Evolutionary conservation across 2,888 invertebrate genomes (phyloP).

Genomic region (Tribolium freemani): DNA sequence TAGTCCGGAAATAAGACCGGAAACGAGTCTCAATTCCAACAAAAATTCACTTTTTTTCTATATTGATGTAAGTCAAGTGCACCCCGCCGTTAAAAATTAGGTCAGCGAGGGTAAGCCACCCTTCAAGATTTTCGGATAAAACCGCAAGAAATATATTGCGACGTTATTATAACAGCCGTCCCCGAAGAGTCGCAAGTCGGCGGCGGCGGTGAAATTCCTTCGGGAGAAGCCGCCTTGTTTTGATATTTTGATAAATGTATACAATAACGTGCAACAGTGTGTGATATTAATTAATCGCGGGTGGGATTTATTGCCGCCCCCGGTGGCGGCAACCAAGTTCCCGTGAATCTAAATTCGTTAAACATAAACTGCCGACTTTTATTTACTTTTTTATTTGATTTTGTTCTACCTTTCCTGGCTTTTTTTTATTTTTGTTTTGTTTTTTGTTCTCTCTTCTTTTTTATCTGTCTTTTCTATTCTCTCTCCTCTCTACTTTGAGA

Average conservation of each 20-base stretch:
- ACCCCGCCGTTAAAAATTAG: neutral
- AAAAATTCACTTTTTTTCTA: neutral
- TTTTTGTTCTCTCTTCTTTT: too few species aligned
- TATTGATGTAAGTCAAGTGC: neutral
- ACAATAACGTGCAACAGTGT: slow-evolving; percentile 43
- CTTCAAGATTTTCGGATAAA: neutral
- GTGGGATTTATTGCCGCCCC: slow-evolving; percentile 9
- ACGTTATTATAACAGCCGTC: slow-evolving; percentile 48
- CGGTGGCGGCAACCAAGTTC: too few species aligned
- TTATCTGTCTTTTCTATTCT: too few species aligned
- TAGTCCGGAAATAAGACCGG: slow-evolving; percentile 22
- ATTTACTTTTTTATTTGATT: too few species aligned
- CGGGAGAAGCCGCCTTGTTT: slow-evolving; percentile 47
- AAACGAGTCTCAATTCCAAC: neutral
- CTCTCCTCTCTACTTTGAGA: too few species aligned
- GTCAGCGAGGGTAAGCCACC: neutral
- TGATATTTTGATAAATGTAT: slow-evolving; percentile 56
- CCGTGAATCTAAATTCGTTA: too few species aligned
- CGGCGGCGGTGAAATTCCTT: slow-evolving; percentile 46
- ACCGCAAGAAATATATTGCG: slow-evolving; percentile 54
- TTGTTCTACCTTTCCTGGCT: too few species aligned
- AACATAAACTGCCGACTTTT: too few species aligned
- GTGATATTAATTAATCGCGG: slow-evolving; percentile 32
- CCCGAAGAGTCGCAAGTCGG: slow-evolving; percentile 22
- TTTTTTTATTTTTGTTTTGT: too few species aligned